These are phyloP conservation scores for Umimayanthus kanabou DNA, from an alignment of 92 coral and sea anemone genomes.

Conservation along the genomic window DNA sequence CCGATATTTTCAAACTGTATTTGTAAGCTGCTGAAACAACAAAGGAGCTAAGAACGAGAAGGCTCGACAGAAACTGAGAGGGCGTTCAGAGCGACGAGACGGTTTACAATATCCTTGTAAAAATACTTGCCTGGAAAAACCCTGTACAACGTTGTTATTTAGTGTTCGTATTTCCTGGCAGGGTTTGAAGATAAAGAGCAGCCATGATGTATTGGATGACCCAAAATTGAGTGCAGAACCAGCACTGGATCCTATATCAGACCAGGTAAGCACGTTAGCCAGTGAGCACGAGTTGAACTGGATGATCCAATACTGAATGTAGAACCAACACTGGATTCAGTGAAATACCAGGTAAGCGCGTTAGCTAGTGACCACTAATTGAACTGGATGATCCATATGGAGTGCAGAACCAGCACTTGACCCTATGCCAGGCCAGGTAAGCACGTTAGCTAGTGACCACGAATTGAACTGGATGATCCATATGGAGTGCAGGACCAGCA, in stretches of 20 bases:
- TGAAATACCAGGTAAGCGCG: conserved; percentile 26
- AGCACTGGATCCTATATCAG: conserved; percentile 40
- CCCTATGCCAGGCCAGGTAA: conserved; percentile 35
- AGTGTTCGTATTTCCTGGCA: neutral
- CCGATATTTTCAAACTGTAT: too few relatives aligned
- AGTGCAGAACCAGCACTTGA: conserved; percentile 31
- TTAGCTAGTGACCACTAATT: too few relatives aligned
- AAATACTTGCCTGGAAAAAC: too few relatives aligned
- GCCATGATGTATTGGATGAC: conserved; percentile 89
- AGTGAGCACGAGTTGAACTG: too few relatives aligned
- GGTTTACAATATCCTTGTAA: too few relatives aligned
- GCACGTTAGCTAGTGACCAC: neutral
- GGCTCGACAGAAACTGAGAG: too few relatives aligned
- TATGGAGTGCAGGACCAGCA: conserved; percentile 6
- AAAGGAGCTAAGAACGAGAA: too few relatives aligned
- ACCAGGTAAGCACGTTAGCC: conserved; percentile 33
- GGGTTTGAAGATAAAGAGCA: conserved; percentile 91
- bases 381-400: too few relatives aligned
- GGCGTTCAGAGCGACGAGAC: neutral
- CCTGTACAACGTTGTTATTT: neutral
- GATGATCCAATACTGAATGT: too few relatives aligned
- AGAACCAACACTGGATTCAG: conserved; percentile 34
- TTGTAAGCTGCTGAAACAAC: too few relatives aligned
- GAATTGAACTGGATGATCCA: too few relatives aligned
- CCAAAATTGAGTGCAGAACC: conserved; percentile 86